A percentile compares a stretch with the other conserved stretches of the same genome.
Evolutionary conservation across 2,797 vertebrate species (phyloP).

Genomic region (Aeoliscus strigatus): DNA sequence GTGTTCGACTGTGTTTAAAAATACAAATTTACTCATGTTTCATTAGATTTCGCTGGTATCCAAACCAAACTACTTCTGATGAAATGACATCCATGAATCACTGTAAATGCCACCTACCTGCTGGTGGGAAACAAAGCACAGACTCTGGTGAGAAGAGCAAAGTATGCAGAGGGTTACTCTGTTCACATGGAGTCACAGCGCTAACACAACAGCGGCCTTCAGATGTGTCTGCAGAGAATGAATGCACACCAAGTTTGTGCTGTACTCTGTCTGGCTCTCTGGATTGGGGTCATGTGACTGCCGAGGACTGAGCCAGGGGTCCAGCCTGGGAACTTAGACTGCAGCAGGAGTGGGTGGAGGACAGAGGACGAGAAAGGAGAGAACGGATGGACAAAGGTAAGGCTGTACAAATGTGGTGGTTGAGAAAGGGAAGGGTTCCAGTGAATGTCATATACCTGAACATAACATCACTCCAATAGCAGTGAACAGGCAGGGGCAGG

Average conservation of each 20-base stretch:
- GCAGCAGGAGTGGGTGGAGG: conserved; percentile 21
- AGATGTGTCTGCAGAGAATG: conserved; percentile 22
- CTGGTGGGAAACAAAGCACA: conserved; percentile 8
- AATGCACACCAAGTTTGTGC: conserved; percentile 23
- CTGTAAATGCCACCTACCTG: conserved; percentile 48
- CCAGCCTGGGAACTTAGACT: conserved; percentile 28
- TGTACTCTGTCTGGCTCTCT: conserved; percentile 28
- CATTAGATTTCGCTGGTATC: neutral
- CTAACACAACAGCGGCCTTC: conserved; percentile 15
- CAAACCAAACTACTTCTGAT: neutral
- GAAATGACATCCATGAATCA: conserved; percentile 21
- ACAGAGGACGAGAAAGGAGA: conserved; percentile 13
- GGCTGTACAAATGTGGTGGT: neutral
- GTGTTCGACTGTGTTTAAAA: no score
- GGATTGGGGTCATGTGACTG: conserved; percentile 57
- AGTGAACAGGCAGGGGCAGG: neutral
- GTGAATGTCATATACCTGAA: neutral
- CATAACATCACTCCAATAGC: neutral
- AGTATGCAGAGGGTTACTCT: neutral
- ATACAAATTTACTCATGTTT: neutral
- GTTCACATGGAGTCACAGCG: conserved; percentile 5
- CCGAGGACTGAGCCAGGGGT: conserved; percentile 47
- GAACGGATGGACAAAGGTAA: conserved; percentile 5
- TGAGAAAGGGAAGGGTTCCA: no score
- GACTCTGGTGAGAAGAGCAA: conserved; percentile 2